These are phyloP conservation scores for Neoarius graeffei DNA, from an alignment of 2,113 vertebrate genomes.

Conservation along the genomic window DNA sequence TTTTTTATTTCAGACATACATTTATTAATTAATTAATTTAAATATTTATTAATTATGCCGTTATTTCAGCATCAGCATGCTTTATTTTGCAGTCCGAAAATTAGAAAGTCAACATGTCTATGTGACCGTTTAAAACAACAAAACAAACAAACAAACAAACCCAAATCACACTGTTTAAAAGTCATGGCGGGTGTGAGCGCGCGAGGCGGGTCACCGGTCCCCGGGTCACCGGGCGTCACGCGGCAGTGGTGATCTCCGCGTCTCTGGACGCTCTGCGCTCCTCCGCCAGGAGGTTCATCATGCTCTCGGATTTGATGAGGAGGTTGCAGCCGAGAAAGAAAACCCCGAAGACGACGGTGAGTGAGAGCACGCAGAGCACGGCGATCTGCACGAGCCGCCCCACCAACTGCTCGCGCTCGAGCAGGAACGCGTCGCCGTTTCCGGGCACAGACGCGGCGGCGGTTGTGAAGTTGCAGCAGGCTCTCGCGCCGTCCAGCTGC, in stretches of 20 bases:
- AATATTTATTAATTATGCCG: too few relatives aligned
- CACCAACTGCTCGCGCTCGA: conserved; percentile 51
- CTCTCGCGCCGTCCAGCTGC: conserved; percentile 29
- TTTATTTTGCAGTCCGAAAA: background rate
- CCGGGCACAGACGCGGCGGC: conserved; percentile 19
- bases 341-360: conserved; percentile 64
- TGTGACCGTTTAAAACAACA: background rate
- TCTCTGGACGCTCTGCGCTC: conserved; percentile 60
- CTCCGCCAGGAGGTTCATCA: conserved; percentile 58
- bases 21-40: background rate
- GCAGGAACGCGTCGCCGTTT: conserved; percentile 8
- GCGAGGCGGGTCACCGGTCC: background rate
- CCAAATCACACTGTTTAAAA: background rate
- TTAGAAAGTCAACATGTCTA: background rate
- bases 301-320: conserved; percentile 62
- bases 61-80: background rate
- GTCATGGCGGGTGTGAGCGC: background rate
- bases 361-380: conserved; percentile 62
- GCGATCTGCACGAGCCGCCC: conserved; percentile 61
- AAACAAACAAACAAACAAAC: background rate
- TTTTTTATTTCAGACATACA: background rate
- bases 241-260: conserved; percentile 50
- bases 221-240: background rate
- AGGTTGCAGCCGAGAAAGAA: conserved; percentile 66
- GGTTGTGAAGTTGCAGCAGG: conserved; percentile 54